Base-by-base conservation (phyloP, 2,113 vertebrate genomes). In the Campylorhamphus procurvoides region DNA sequence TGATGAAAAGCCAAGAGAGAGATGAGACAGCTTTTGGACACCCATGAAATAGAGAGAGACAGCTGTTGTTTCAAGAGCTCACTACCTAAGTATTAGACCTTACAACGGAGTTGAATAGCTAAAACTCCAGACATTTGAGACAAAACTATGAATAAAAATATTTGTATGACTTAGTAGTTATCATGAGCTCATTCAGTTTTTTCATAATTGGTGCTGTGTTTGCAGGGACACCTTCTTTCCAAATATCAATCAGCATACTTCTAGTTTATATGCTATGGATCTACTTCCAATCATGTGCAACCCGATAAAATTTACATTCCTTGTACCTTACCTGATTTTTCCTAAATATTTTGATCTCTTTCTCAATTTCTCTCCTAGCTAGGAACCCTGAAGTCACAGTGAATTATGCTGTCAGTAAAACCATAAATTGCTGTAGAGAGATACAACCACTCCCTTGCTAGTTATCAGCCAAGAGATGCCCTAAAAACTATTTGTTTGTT, bases 401-500 rank as follows among this genome's bases (percentile, higher is more conserved):
- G 33, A 91, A 88, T 96, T 91, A 95, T 25, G 37, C 84, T 96
- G 59, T 89, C 81, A 94, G 64, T 75, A 83, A 96, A 95, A 87
- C 47, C 14, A 11, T 93, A 93, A 91, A 96, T 94, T 95, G 33
- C 33, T 84, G 52, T 67, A 75, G 72, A 89, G 93, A 94, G 86
- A 96, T 72, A 90, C 53, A 50, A 76, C 60, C 56, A 75, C 74
- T 53, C 40, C 86, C 47, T 92, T 92, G 88, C 53, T 55, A 40
- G 75, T 89, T 97, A 97, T 94, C 92, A 96, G 55, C 63, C 72
- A 87, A 74, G 52, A 95, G 86, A 90, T 72, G 82, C n/a, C 28
- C 94, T 96, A 93, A 63, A 24, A 96, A 64, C 83, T 79, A 85
- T 81, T 95, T 83, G 73, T 84, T 96, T 96, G 68, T 90, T 94